Evolutionary conservation across 2,888 invertebrate species (phyloP).

Genomic region (Xylophagus ater): DNA sequence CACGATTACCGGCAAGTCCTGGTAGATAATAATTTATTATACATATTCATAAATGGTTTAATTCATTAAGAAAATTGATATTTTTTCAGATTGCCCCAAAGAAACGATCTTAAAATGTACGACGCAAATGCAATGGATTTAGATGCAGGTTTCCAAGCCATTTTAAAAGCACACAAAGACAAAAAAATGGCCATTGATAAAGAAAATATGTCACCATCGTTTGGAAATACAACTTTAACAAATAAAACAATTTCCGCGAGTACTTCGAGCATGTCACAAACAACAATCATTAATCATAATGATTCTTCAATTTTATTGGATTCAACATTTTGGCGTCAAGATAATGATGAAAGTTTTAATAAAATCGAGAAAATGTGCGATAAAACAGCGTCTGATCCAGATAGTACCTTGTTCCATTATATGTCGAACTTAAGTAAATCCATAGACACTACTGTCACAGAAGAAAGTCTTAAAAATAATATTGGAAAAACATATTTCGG

Average conservation of each 20-base stretch:
- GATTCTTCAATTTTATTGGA: conserved; percentile 13
- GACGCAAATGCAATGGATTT: not conserved
- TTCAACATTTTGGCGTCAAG: conserved; percentile 10
- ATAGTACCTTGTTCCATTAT: conserved; percentile 24
- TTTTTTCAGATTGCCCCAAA: no score
- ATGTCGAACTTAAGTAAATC: conserved; percentile 1
- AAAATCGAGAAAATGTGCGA: conserved; percentile 34
- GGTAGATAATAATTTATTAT: no score
- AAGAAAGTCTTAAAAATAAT: conserved; percentile 2
- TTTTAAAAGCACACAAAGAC: not conserved
- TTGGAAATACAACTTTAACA: not conserved
- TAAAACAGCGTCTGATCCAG: conserved; percentile 33
- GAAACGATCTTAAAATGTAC: no score
- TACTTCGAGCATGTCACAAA: not conserved
- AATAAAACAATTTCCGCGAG: not conserved
- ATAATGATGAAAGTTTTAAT: conserved; percentile 27
- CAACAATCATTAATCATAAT: not conserved
- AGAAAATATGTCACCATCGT: no score
- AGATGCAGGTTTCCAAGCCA: not conserved
- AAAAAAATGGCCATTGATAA: not conserved
- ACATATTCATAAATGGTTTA: no score
- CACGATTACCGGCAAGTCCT: no score
- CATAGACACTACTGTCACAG: conserved; percentile 11
- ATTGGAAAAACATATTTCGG: conserved; percentile 9
- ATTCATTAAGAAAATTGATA: no score